Evolutionary conservation across 2,888 invertebrate genomes (phyloP), one percentile per base, ranked within the genome.

Genomic region (Actias luna): DNA sequence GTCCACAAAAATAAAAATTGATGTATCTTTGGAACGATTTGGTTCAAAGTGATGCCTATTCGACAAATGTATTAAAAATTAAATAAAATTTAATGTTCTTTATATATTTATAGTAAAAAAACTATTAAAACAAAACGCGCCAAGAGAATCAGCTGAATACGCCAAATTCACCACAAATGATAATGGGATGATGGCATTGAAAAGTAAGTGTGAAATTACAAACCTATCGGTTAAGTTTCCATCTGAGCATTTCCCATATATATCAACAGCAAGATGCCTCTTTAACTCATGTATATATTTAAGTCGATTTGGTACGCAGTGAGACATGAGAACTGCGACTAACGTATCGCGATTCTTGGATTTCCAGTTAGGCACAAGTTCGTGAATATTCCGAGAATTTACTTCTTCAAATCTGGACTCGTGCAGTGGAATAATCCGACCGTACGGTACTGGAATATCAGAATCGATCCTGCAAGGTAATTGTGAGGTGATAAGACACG

Each of bases 371-470:
- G 88, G 85, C 42, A 87, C 74, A n/a, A 80, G 60, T 42, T 69
- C 60, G 3, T 69, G 58, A 70, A 81, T 59, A 8, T 10, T 22
- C 35, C 58, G 18, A 71, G 39, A 29, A 64, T 63, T 14, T 39
- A 3, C 12, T 68, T 58, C 31, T 73, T 10, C 5, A 79, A 75
- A 27, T 2, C 12, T 35, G 8, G 58, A 35, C 4, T 64, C 58
- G 7, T 63, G 64, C n/a, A 84, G 66, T 2, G 84, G 69, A 2
- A 94, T 61, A 0, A 94, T 93, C 55, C 95, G 89, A 0, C 95
- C 95, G 63, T 95, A 95, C 0, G 95, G 94, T 8, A 95, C 94
- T 0, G 95, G 95, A 27, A 95, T 88, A 69, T 95, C 95, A 3
- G 95, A 91, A 67, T 94, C 93, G 77, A 85, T 90, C 74, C 96